Percentiles rank a stretch among this genome's conserved stretches.
Evolutionary conservation across 2,797 vertebrate genomes (phyloP).

Genomic region (Rhabdophis nuchalis): DNA sequence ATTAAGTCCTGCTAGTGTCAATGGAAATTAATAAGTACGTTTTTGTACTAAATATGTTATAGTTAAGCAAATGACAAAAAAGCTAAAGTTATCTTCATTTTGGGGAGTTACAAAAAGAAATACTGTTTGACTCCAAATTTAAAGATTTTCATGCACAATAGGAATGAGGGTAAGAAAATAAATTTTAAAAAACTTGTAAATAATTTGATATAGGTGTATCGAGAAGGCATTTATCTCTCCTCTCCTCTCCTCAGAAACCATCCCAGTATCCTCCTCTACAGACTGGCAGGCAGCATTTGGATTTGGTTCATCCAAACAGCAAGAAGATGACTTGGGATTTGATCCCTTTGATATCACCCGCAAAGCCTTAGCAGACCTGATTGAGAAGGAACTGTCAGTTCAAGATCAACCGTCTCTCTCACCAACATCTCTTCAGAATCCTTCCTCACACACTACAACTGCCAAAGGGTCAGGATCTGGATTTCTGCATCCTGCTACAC

Average conservation of each 20-base stretch:
- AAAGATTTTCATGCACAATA: background rate
- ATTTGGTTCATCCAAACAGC: conserved; percentile 95
- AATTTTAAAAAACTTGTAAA: background rate
- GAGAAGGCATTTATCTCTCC: background rate
- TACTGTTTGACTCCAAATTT: background rate
- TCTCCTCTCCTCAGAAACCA: conserved; percentile 82
- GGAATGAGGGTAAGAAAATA: background rate
- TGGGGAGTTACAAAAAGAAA: background rate
- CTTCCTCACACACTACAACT: conserved; percentile 76
- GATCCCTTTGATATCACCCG: conserved; percentile 98
- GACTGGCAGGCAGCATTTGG: conserved; percentile 99
- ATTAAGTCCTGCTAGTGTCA: background rate
- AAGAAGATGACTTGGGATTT: conserved; percentile 97
- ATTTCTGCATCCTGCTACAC: conserved; percentile 76
- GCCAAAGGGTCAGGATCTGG: conserved; percentile 80
- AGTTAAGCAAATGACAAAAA: background rate
- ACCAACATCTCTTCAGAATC: conserved; percentile 79
- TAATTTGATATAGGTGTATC: background rate
- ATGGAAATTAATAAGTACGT: background rate
- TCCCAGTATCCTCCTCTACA: conserved; percentile 97
- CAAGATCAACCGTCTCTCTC: conserved; percentile 88
- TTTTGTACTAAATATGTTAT: background rate
- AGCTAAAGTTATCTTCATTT: background rate
- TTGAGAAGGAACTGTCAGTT: conserved; percentile 97
- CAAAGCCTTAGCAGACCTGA: conserved; percentile 97